Evolutionary conservation across 2,113 vertebrate species (phyloP).

Genomic region (Sardina pilchardus): DNA sequence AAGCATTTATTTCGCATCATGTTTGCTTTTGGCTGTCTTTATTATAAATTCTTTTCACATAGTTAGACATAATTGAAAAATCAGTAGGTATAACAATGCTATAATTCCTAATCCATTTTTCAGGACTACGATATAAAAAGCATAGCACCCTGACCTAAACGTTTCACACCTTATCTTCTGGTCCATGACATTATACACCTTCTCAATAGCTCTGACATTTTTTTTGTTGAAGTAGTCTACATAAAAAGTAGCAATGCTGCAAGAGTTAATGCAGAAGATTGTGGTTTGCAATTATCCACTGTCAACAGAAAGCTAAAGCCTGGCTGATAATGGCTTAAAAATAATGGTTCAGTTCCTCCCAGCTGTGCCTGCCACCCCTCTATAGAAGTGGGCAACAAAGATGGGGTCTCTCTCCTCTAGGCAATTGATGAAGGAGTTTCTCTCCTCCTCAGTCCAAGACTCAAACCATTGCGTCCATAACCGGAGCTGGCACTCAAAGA

Average conservation of each 20-base stretch:
- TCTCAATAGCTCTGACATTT: too few species aligned
- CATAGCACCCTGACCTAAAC: too few species aligned
- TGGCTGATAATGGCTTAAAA: background rate
- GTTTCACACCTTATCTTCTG: too few species aligned
- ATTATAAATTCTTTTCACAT: background rate
- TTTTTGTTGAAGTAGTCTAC: too few species aligned
- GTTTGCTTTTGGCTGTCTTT: background rate
- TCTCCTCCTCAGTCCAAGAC: slow-evolving; percentile 83
- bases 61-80: too few species aligned
- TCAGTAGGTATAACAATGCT: background rate
- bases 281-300: background rate
- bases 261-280: background rate
- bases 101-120: too few species aligned
- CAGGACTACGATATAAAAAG: too few species aligned
- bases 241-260: too few species aligned
- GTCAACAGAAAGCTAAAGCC: background rate
- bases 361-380: slow-evolving; percentile 76
- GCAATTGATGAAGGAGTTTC: slow-evolving; percentile 80
- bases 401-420: slow-evolving; percentile 77
- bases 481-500: slow-evolving; percentile 87
- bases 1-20: background rate
- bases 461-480: slow-evolving; percentile 92
- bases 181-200: too few species aligned
- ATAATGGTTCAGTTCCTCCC: slow-evolving; percentile 67
- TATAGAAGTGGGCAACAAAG: slow-evolving; percentile 82